These are phyloP conservation scores for human DNA, from an alignment of 2,113 vertebrate genomes.

Conservation along the genomic window GRCh38 chr4:179090501-179091000, in stretches of 20 bases:
- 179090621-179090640: fast-evolving
- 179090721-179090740: not conserved
- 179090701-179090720: not conserved
- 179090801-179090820: not conserved
- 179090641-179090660: not conserved
- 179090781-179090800: not conserved
- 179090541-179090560: not conserved
- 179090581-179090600: not conserved
- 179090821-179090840: not conserved
- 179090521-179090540: not conserved
- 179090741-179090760: not conserved
- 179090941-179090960: not conserved
- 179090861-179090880: not conserved
- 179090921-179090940: not conserved
- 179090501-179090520: not conserved
- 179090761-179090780: not conserved
- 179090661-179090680: not conserved
- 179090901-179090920: not conserved
- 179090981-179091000: not conserved
- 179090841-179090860: not conserved
- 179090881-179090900: not conserved
- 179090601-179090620: too few relatives aligned
- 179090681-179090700: not conserved
- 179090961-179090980: not conserved
- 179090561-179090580: too few relatives aligned